Base-by-base conservation (phyloP, 2,113 vertebrate species). In the Sinosuthora webbiana region DNA sequence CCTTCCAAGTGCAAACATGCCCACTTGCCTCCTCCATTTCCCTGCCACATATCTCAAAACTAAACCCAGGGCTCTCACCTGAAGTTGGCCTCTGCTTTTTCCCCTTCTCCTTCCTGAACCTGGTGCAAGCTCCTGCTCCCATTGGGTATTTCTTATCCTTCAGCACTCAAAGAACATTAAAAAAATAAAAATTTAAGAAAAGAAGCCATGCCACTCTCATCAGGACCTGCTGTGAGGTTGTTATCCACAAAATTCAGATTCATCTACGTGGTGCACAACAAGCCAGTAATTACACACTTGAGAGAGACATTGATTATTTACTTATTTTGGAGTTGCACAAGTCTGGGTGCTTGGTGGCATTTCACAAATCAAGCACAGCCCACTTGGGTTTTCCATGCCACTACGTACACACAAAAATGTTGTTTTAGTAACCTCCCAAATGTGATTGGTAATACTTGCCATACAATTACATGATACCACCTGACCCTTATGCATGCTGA, bases 201-300 rank as follows among this genome's bases (percentile, higher is more conserved):
- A 39, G 1, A 31, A 42, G 19, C 21, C 14, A 14, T 4, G 5
- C 21, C n/a, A 9, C 11, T 17, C 22, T 13, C 23, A 35, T 78
- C n/a, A 17, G 18, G 7, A n/a, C 22, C 23, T 16, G 24, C 35
- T 70, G 23, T 70, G 17, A 55, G 20, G 28, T 4, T 41, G 15
- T 11, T 47, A 13, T 55, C 20, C n/a, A 30, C 24, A 55, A 79
- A 70, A 53, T 24, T 55, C 47, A 60, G 47, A 69, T 28, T 53
- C 12, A n/a, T 7, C n/a, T 63, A 30, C 0, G 0, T 21, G 41
- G 10, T 30, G 13, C 62, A 23, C 39, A 70, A 79, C 30, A 87
- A 25, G 41, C 15, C n/a, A n/a, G 3, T 63, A 70, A 70, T 63
- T 47, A n/a, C 23, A 63, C n/a, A n/a, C 10, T 20, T 37, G 23